Evolutionary conservation across 2,888 invertebrate species (phyloP).

Genomic region (Macrostomum cliftonense): DNA sequence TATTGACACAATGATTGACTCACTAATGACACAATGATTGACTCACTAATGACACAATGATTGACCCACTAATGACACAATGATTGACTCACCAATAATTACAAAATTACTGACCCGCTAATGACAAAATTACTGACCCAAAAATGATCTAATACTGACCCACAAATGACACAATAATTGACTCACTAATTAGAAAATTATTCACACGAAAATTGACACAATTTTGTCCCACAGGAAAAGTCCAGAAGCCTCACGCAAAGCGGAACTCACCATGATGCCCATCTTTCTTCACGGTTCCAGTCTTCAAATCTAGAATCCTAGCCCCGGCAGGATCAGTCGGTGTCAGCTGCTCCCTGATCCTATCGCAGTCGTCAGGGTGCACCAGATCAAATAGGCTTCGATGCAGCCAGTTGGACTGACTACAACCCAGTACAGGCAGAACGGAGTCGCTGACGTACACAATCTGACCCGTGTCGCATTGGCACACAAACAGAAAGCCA

Average conservation of each 20-base stretch:
- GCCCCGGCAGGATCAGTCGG: conserved; percentile 46
- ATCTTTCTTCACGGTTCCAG: conserved; percentile 95
- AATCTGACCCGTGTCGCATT: conserved; percentile 85
- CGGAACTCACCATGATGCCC: conserved; percentile 72
- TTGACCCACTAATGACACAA: too few relatives aligned
- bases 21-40: too few relatives aligned
- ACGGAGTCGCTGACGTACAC: conserved; percentile 97
- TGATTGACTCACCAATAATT: too few relatives aligned
- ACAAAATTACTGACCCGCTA: too few relatives aligned
- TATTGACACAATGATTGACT: too few relatives aligned
- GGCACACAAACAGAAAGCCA: conserved; percentile 85
- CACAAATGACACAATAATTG: too few relatives aligned
- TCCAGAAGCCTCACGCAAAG: too few relatives aligned
- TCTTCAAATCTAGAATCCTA: conserved; percentile 14
- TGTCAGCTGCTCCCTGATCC: conserved; percentile 80
- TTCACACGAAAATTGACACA: neutral
- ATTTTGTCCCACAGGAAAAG: neutral
- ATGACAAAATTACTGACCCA: too few relatives aligned
- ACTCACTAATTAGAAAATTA: too few relatives aligned
- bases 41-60: too few relatives aligned
- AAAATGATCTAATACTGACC: too few relatives aligned
- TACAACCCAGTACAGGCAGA: conserved; percentile 83
- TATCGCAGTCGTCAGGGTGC: conserved; percentile 88
- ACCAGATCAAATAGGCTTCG: conserved; percentile 79
- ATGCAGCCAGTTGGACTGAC: conserved; percentile 92